A percentile compares a stretch with the other conserved stretches of the same genome.
These are phyloP conservation scores for Patiria miniata DNA, from an alignment of 35 echinoderm and acorn worm genomes.

Conservation along the genomic window DNA sequence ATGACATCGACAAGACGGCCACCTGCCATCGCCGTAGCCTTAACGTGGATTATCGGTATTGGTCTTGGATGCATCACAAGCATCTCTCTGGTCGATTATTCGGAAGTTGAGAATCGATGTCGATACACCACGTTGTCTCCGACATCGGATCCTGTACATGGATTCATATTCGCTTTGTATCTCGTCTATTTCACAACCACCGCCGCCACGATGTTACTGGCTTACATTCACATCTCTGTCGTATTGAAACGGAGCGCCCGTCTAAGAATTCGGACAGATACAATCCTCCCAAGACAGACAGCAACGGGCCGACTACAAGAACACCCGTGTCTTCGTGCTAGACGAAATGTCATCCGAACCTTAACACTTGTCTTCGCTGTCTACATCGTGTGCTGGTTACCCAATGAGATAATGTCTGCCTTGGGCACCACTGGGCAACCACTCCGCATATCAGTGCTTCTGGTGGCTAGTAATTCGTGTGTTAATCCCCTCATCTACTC, in stretches of 20 bases:
- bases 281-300: too few relatives aligned
- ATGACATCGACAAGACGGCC: background rate
- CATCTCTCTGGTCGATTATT: background rate
- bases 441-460: background rate
- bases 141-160: background rate
- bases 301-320: background rate
- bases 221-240: constrained; percentile 1
- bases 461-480: background rate
- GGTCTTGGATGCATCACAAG: background rate
- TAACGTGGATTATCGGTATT: background rate
- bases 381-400: background rate
- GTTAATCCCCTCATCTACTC: constrained; percentile 6
- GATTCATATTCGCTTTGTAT: background rate
- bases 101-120: background rate
- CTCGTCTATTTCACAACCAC: background rate
- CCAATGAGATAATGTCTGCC: background rate
- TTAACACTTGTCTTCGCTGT: background rate
- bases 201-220: background rate
- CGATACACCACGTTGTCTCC: background rate
- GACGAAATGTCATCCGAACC: constrained; percentile 3
- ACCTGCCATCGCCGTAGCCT: background rate
- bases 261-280: background rate
- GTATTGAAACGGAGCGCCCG: background rate
- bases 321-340: background rate
- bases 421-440: background rate